Percentiles rank a stretch among this genome's conserved stretches.
phyloP scores from a whole-genome alignment of 2,888 invertebrate species.

The Eustalomyia histrio region DNA sequence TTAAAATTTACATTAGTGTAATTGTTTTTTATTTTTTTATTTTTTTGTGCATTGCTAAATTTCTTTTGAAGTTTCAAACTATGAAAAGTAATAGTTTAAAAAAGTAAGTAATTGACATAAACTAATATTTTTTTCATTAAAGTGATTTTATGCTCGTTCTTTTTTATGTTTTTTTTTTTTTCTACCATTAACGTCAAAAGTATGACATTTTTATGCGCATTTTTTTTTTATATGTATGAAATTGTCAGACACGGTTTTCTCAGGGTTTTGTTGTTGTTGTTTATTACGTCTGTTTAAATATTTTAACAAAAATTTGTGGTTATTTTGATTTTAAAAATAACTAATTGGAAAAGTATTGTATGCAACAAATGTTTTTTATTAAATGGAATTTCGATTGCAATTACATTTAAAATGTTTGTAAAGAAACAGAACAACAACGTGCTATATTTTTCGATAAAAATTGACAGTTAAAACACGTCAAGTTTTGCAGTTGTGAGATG shows the following conservation, averaged over 20 bases:
- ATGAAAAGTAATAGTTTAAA: background rate
- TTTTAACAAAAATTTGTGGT: too few relatives aligned
- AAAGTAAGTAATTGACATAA: background rate
- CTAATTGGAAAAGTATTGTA: too few relatives aligned
- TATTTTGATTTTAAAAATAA: too few relatives aligned
- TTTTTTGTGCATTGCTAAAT: background rate
- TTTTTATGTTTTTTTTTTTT: background rate
- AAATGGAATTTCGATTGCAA: too few relatives aligned
- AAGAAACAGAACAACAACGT: too few relatives aligned
- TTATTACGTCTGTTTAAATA: background rate
- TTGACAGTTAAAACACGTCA: too few relatives aligned
- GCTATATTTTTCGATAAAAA: too few relatives aligned
- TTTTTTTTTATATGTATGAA: constrained; percentile 15
- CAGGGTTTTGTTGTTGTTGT: background rate
- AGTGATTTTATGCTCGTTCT: too few relatives aligned
- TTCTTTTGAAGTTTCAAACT: background rate
- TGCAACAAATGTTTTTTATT: too few relatives aligned
- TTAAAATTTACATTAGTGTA: background rate
- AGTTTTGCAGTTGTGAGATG: too few relatives aligned
- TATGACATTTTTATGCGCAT: constrained; percentile 21
- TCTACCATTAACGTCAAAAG: constrained; percentile 24
- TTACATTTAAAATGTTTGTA: too few relatives aligned
- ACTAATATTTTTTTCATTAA: background rate
- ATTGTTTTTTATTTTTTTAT: too few relatives aligned
- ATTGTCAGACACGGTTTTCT: background rate